These are phyloP conservation scores for Ctenochaetus hawaiiensis DNA, from an alignment of 2,797 vertebrate species.

Conservation along the genomic window DNA sequence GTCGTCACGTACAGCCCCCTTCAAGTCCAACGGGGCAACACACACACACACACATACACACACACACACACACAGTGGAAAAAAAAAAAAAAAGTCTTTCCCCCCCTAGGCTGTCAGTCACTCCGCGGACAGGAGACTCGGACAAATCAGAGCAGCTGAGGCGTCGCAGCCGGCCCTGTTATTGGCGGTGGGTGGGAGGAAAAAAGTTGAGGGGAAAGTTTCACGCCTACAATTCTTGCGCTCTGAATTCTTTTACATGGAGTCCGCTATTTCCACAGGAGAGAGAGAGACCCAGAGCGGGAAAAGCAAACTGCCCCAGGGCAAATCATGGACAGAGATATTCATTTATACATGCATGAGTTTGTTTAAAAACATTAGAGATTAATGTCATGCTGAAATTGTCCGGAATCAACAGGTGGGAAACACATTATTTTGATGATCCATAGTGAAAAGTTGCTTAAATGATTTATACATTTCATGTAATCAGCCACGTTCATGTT, in stretches of 20 bases:
- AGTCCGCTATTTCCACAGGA: constrained; percentile 21
- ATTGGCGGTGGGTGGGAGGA: constrained; percentile 74
- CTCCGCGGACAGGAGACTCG: constrained; percentile 46
- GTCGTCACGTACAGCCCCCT: constrained; percentile 81
- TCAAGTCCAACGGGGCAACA: constrained; percentile 71
- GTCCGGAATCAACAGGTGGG: constrained; percentile 17
- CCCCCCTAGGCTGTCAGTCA: constrained; percentile 81
- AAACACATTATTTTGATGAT: neutral
- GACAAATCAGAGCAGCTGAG: constrained; percentile 75
- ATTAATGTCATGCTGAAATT: neutral
- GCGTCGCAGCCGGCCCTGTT: constrained; percentile 52
- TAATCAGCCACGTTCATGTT: neutral
- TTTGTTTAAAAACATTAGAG: neutral
- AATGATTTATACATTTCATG: neutral
- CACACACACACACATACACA: constrained; percentile 41
- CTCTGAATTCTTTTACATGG: constrained; percentile 39
- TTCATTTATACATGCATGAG: neutral
- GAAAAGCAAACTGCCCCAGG: constrained; percentile 50
- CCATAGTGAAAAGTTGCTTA: neutral
- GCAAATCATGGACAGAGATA: neutral
- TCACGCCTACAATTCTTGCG: constrained; percentile 68
- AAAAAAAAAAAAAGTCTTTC: constrained; percentile 45
- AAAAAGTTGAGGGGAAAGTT: constrained; percentile 76
- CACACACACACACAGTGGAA: constrained; percentile 22
- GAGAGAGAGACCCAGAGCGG: constrained; percentile 42